A percentile compares a stretch with the other conserved stretches of the same genome.
These are phyloP conservation scores for Oncopodura yosiiana DNA, from an alignment of 1,140 invertebrate genomes.

Conservation along the genomic window DNA sequence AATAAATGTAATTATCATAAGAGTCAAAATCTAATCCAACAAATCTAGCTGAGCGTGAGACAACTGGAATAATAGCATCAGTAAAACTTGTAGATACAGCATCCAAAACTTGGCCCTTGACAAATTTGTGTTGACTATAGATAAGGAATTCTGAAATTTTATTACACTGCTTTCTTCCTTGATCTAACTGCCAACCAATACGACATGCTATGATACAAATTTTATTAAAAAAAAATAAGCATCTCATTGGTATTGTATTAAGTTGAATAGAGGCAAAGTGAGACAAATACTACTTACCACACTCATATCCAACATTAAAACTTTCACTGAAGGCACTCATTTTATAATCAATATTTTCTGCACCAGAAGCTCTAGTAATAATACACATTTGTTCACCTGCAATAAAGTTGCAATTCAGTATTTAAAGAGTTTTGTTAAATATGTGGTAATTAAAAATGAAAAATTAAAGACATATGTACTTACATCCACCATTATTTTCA, in stretches of 20 bases:
- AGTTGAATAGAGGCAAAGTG: no score
- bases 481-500: slow-evolving; percentile 80
- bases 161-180: slow-evolving; percentile 71
- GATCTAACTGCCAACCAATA: slow-evolving; percentile 69
- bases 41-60: slow-evolving; percentile 80
- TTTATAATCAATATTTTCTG: slow-evolving; percentile 41
- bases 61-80: slow-evolving; percentile 84
- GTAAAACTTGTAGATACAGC: slow-evolving; percentile 81
- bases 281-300: no score
- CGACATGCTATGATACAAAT: no score
- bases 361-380: slow-evolving; percentile 64
- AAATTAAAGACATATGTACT: no score
- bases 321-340: slow-evolving; percentile 36
- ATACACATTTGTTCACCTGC: slow-evolving; percentile 94
- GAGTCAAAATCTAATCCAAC: slow-evolving; percentile 96
- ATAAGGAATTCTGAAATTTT: slow-evolving; percentile 83
- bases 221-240: no score
- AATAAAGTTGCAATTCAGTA: no score
- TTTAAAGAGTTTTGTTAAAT: no score
- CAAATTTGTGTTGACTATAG: slow-evolving; percentile 94
- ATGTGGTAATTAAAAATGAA: no score
- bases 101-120: slow-evolving; percentile 85
- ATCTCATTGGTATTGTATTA: no score
- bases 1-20: slow-evolving; percentile 84
- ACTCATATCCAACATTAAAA: slow-evolving; percentile 76